Evolutionary conservation across 2,888 invertebrate species (phyloP), one percentile per base, ranked within the genome.

Genomic region (Plagodis dolabraria): DNA sequence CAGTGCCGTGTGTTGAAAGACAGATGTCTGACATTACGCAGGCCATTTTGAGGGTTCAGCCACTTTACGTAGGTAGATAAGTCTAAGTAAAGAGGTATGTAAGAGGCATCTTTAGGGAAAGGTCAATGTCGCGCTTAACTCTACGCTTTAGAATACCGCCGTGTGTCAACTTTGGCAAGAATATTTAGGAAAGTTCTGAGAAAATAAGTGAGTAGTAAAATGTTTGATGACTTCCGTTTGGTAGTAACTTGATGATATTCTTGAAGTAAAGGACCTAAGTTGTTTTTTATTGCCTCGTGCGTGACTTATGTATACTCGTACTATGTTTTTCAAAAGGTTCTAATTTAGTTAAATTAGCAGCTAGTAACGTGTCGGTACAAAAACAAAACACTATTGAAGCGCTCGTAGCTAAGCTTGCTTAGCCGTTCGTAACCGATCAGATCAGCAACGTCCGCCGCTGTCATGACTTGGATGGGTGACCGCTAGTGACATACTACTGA

Each of bases 11-110:
- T 52, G 60, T 57, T 48, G 51, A 11, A 48, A 63, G 60, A 64
- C 64, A 64, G 57, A 64, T 64, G 57, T 47, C 40, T 47, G 60
- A 46, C 57, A 47, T 64, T 64, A 60, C 36, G 43, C 48, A n/a
- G 50, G 12, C 54, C 57, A 60, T 57, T 52, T 48, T 45, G 53
- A 64, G 54, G 64, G 64, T 63, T 58, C 53, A 59, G 43, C 46
- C 49, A 53, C 59, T 53, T 53, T 50, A 38, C 52, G 56, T 53
- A 60, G 56, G 56, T 53, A 60, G 56, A 60, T 61, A 56, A 56
- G 56, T 46, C 22, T 60, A 60, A 56, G 60, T 61, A 53, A 60
- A 52, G 47, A 57, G 42, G 40, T 56, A 49, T 53, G 49, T 53
- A 33, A 49, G 6, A 42, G 45, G 47, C 55, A 33, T 50, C 46